Conservation (phyloP, 2,888 invertebrate species). For the Xestoiulus laeticollis region DNA sequence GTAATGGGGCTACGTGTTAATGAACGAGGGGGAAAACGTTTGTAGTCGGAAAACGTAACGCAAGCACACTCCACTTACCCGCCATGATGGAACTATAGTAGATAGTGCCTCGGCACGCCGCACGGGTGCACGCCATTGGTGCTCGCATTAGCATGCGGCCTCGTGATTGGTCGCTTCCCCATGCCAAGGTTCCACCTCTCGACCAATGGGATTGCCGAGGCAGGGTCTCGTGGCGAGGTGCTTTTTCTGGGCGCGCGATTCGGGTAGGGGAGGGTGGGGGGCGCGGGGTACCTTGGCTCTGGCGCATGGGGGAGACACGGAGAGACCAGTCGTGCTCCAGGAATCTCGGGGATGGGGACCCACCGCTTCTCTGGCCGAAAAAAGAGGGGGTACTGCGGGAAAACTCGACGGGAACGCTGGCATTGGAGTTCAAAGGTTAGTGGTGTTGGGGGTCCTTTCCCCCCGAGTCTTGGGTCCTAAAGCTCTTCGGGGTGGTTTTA, state of each 20-base stretch:
- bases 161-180: background rate
- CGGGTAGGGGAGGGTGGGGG: background rate
- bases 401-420: background rate
- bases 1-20: conserved; percentile 26
- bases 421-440: background rate
- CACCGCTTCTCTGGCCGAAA: background rate
- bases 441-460: background rate
- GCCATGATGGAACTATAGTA: conserved; percentile 26
- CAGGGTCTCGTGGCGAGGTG: background rate
- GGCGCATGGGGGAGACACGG: background rate
- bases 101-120: conserved; percentile 26
- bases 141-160: conserved; percentile 8
- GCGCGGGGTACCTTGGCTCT: conserved; percentile 10
- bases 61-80: conserved; percentile 19
- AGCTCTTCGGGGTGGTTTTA: no score
- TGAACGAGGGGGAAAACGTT: conserved; percentile 9
- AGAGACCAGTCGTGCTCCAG: background rate
- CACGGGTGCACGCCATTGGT: background rate
- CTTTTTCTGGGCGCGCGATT: background rate
- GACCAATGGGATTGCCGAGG: background rate
- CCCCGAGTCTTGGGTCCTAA: no score
- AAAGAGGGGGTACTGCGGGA: background rate
- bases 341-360: background rate
- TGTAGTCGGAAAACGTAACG: conserved; percentile 3
- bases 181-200: conserved; percentile 5